These are phyloP conservation scores for Drosophila grimshawi DNA, from an alignment of 1,140 invertebrate genomes.

Conservation along the genomic window DNA sequence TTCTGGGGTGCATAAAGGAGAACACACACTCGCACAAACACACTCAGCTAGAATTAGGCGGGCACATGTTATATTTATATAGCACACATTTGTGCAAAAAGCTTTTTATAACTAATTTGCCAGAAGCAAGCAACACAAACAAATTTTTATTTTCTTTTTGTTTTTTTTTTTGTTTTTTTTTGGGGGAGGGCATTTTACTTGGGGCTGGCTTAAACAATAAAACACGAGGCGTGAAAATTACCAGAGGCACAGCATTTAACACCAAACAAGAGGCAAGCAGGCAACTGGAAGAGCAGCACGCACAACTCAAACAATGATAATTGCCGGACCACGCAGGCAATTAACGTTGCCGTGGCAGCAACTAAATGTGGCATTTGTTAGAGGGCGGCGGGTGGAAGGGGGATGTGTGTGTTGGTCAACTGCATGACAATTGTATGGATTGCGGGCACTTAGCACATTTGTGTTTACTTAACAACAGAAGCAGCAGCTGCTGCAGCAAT, in stretches of 20 bases:
- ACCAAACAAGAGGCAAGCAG: slow-evolving; percentile 26
- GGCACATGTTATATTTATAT: slow-evolving; percentile 52
- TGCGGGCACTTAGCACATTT: slow-evolving; percentile 13
- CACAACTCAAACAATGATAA: slow-evolving; percentile 51
- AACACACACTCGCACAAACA: neutral
- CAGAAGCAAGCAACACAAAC: slow-evolving; percentile 19
- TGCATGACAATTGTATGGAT: slow-evolving; percentile 1
- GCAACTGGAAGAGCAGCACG: slow-evolving; percentile 23
- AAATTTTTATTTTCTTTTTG: slow-evolving; percentile 28
- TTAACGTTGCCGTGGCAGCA: slow-evolving; percentile 50
- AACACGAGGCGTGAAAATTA: slow-evolving; percentile 68
- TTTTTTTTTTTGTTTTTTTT: slow-evolving; percentile 54
- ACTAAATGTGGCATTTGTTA: slow-evolving; percentile 1
- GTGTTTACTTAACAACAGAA: slow-evolving; percentile 14
- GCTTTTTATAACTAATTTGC: slow-evolving; percentile 61
- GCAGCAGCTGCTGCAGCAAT: neutral
- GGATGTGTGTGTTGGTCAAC: neutral
- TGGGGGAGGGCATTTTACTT: neutral
- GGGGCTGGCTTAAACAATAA: slow-evolving; percentile 50
- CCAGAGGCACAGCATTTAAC: slow-evolving; percentile 67
- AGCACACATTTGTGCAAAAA: slow-evolving; percentile 47
- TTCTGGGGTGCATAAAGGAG: slow-evolving; percentile 55
- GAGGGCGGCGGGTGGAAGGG: neutral
- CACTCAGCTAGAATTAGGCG: slow-evolving; percentile 14
- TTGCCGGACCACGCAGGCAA: slow-evolving; percentile 65